phyloP scores from a whole-genome alignment of 2,888 invertebrate genomes.

The Cryptus armator region DNA sequence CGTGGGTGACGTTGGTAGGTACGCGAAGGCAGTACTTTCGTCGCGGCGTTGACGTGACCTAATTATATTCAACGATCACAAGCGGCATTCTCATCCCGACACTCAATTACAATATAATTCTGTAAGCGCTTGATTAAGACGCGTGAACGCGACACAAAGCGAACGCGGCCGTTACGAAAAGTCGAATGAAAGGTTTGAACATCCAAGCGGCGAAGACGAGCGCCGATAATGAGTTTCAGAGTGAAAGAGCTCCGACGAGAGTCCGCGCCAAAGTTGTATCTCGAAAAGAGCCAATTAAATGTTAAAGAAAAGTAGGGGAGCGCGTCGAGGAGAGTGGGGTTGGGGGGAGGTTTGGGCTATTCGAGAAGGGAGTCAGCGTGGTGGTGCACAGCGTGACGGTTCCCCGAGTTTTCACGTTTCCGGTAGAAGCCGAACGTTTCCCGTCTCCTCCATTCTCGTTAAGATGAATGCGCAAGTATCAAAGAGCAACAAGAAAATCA shows the following conservation, averaged over 20 bases:
- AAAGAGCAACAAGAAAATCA: slow-evolving; percentile 44
- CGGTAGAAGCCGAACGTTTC: slow-evolving; percentile 4
- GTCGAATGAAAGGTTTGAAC: neutral
- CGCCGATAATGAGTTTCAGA: slow-evolving; percentile 22
- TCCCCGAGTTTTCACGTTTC: slow-evolving; percentile 21
- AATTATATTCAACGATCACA: slow-evolving; percentile 29
- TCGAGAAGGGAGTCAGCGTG: neutral
- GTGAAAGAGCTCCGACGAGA: neutral
- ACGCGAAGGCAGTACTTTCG: neutral
- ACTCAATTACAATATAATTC: slow-evolving; percentile 16
- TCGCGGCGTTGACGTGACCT: slow-evolving; percentile 26
- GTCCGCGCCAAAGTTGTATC: slow-evolving; percentile 28
- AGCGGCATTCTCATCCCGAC: slow-evolving; percentile 4
- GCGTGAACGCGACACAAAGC: slow-evolving; percentile 1
- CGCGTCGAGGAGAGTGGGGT: too few species aligned
- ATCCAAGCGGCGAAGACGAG: neutral
- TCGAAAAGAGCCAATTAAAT: slow-evolving; percentile 48
- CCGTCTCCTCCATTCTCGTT: slow-evolving; percentile 35
- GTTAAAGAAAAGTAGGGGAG: slow-evolving; percentile 20
- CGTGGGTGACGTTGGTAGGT: neutral
- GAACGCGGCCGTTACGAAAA: slow-evolving; percentile 5
- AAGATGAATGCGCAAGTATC: slow-evolving; percentile 50
- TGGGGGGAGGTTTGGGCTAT: neutral
- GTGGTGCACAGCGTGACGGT: neutral
- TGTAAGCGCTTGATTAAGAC: slow-evolving; percentile 17